A percentile compares a stretch with the other conserved stretches of the same genome.
phyloP scores from a whole-genome alignment of 2,888 invertebrate genomes.

The Pemphredon lugubris region DNA sequence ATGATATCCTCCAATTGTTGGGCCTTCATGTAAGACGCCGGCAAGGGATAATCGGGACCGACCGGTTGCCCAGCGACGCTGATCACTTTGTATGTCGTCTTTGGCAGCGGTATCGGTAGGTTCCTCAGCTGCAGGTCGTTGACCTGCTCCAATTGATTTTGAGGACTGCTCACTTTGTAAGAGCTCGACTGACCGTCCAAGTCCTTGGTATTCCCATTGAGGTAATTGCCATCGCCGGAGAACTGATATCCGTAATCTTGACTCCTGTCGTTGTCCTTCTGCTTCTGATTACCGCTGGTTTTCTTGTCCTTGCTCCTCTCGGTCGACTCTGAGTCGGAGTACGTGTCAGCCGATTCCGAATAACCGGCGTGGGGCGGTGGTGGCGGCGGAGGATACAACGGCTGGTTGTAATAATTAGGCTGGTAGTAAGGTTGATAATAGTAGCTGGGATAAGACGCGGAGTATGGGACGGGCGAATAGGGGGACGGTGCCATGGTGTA shows the following conservation, averaged over 20 bases:
- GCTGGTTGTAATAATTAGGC: slow-evolving; percentile 71
- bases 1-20: slow-evolving; percentile 75
- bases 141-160: slow-evolving; percentile 69
- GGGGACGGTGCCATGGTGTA: slow-evolving; percentile 45
- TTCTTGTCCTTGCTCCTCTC: slow-evolving; percentile 26
- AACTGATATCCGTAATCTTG: slow-evolving; percentile 61
- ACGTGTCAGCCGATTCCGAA: slow-evolving; percentile 34
- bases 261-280: slow-evolving; percentile 56
- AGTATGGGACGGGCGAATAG: slow-evolving; percentile 44
- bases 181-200: slow-evolving; percentile 72
- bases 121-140: slow-evolving; percentile 60
- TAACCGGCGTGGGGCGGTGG: slow-evolving; percentile 57
- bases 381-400: slow-evolving; percentile 63
- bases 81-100: slow-evolving; percentile 71
- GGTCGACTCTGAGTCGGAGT: slow-evolving; percentile 35
- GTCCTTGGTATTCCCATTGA: slow-evolving; percentile 70
- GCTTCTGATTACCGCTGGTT: slow-evolving; percentile 54
- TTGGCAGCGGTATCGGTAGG: slow-evolving; percentile 46
- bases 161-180: slow-evolving; percentile 65
- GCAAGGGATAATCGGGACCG: slow-evolving; percentile 67
- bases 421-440: slow-evolving; percentile 73
- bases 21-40: slow-evolving; percentile 65
- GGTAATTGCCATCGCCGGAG: slow-evolving; percentile 73
- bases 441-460: slow-evolving; percentile 69
- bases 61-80: slow-evolving; percentile 71